Evolutionary conservation across 2,797 vertebrate genomes (phyloP).

Genomic region (Rhinella marina): DNA sequence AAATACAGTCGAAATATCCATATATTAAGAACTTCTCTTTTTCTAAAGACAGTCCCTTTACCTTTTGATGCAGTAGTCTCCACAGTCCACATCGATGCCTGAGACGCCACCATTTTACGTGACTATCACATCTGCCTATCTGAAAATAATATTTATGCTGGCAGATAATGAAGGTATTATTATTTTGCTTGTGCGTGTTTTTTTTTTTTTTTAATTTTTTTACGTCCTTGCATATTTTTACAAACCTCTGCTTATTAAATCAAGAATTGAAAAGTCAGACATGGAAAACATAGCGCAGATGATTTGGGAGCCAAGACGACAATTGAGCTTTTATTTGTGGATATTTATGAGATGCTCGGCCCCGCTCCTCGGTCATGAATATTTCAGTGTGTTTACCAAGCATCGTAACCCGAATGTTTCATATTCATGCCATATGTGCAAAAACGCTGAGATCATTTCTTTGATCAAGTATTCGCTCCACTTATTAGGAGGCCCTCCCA

Average conservation of each 20-base stretch:
- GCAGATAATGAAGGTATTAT: neutral
- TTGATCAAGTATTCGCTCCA: conserved; percentile 61
- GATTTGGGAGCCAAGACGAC: neutral
- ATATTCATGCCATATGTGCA: conserved; percentile 60
- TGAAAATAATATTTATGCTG: conserved; percentile 4
- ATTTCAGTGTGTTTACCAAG: conserved; percentile 51
- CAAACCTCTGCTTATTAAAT: conserved; percentile 10
- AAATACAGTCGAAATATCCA: too few species aligned
- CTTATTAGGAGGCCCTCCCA: conserved; percentile 60
- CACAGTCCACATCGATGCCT: neutral
- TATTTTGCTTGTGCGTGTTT: neutral
- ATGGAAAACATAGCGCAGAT: conserved; percentile 25
- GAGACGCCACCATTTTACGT: neutral
- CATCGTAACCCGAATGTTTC: conserved; percentile 46
- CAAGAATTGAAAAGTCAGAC: conserved; percentile 27
- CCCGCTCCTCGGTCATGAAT: conserved; percentile 31
- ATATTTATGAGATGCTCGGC: conserved; percentile 8
- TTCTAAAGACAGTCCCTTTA: too few species aligned
- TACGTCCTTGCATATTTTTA: neutral
- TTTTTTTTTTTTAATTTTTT: neutral
- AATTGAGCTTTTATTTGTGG: conserved; percentile 31
- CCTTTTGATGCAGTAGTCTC: too few species aligned
- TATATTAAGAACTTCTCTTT: too few species aligned
- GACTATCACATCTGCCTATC: neutral
- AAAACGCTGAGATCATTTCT: conserved; percentile 56